A percentile compares a stretch with the other conserved stretches of the same genome.
Conservation (phyloP, 2,113 vertebrate genomes). For the Semnornis frantzii region DNA sequence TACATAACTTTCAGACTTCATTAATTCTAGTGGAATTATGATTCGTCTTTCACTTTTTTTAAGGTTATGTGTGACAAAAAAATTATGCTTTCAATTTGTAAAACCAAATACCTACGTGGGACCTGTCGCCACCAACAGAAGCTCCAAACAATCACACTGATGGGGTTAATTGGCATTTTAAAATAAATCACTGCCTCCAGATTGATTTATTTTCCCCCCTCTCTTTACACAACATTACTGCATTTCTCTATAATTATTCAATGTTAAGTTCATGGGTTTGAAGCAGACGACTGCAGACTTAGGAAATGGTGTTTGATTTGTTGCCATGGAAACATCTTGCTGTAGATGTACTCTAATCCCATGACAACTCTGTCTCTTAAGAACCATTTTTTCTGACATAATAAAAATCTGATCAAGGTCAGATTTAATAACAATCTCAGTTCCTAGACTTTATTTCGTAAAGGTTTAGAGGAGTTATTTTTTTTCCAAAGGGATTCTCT, state of each 20-base stretch:
- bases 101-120: slow-evolving; percentile 68
- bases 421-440: slow-evolving; percentile 83
- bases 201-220: slow-evolving; percentile 71
- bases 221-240: slow-evolving; percentile 77
- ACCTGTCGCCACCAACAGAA: slow-evolving; percentile 62
- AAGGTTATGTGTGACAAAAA: slow-evolving; percentile 74
- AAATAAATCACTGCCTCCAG: slow-evolving; percentile 77
- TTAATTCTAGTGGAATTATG: slow-evolving; percentile 76
- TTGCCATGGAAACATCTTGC: slow-evolving; percentile 85
- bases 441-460: slow-evolving; percentile 70
- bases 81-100: slow-evolving; percentile 76
- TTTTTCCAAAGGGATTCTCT: slow-evolving; percentile 66
- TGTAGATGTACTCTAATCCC: slow-evolving; percentile 85
- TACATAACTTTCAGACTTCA: slow-evolving; percentile 78
- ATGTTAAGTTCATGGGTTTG: slow-evolving; percentile 81
- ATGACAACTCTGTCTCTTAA: slow-evolving; percentile 82
- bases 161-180: slow-evolving; percentile 81
- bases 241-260: slow-evolving; percentile 81
- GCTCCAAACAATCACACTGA: slow-evolving; percentile 68
- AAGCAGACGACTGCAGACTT: slow-evolving; percentile 78
- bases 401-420: slow-evolving; percentile 85
- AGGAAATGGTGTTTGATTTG: slow-evolving; percentile 84
- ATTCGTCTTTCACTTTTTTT: slow-evolving; percentile 71
- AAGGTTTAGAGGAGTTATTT: slow-evolving; percentile 57
- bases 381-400: slow-evolving; percentile 81